Conservation (phyloP, 2,113 vertebrate genomes). For the Prochilodus magdalenae region DNA sequence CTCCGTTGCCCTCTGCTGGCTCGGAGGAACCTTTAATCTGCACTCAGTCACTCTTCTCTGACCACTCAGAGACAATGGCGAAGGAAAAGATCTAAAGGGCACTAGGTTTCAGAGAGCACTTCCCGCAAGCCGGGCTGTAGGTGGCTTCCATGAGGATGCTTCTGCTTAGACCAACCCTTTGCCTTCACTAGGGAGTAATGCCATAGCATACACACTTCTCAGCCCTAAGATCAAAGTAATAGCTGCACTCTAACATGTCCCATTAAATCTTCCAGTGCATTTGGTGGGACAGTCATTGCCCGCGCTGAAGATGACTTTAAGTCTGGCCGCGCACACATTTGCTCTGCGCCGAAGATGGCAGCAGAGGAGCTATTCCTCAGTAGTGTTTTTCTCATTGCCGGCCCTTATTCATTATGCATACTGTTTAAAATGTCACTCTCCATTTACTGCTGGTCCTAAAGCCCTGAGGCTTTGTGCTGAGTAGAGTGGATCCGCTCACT, state of each 20-base stretch:
- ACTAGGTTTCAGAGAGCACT: constrained; percentile 27
- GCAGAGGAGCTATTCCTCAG: constrained; percentile 37
- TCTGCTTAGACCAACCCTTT: neutral
- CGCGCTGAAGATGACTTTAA: constrained; percentile 32
- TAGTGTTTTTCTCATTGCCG: constrained; percentile 52
- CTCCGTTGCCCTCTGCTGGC: constrained; percentile 8
- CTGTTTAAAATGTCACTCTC: constrained; percentile 63
- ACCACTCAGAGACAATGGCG: neutral
- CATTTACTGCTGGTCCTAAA: constrained; percentile 52
- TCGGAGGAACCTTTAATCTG: constrained; percentile 6
- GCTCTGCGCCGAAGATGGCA: constrained; percentile 40
- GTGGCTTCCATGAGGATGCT: constrained; percentile 2
- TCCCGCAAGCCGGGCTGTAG: neutral
- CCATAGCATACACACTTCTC: constrained; percentile 26
- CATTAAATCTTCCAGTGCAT: constrained; percentile 32
- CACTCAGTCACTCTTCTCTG: neutral
- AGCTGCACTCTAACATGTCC: constrained; percentile 26
- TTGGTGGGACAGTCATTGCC: neutral
- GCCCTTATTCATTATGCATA: constrained; percentile 61
- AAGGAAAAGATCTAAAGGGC: neutral
- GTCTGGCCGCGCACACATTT: constrained; percentile 48
- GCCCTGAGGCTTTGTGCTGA: constrained; percentile 54
- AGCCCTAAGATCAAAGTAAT: constrained; percentile 42
- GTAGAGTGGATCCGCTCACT: constrained; percentile 51
- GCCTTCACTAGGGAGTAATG: constrained; percentile 34